Percentiles rank a stretch among this genome's conserved stretches.
phyloP scores from a whole-genome alignment of 1,140 invertebrate species.

The Achroia grisella region DNA sequence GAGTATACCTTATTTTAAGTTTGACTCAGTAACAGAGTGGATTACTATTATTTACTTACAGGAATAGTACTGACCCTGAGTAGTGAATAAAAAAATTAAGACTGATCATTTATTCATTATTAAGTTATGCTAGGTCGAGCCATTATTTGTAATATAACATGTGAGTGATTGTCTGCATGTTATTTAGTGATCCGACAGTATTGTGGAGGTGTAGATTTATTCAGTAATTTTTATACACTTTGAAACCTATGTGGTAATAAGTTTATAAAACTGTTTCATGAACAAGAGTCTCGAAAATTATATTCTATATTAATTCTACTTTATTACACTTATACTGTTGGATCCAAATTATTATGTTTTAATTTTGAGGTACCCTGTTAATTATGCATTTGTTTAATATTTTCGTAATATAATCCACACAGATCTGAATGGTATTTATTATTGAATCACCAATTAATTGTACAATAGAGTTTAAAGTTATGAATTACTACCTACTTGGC shows the following conservation, averaged over 20 bases:
- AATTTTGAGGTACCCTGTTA: background rate
- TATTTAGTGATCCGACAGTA: conserved; percentile 18
- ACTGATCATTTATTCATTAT: conserved; percentile 71
- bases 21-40: conserved; percentile 66
- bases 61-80: conserved; percentile 38
- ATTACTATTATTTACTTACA: conserved; percentile 26
- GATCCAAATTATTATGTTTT: background rate
- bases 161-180: conserved; percentile 38
- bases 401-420: too few relatives aligned
- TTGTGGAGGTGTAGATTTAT: conserved; percentile 32
- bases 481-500: too few relatives aligned
- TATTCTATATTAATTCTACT: too few relatives aligned
- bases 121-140: conserved; percentile 67
- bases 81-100: conserved; percentile 52
- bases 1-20: conserved; percentile 42
- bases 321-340: background rate
- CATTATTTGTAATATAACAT: conserved; percentile 50
- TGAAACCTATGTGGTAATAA: too few relatives aligned
- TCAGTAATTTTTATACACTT: too few relatives aligned
- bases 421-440: too few relatives aligned
- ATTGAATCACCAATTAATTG: too few relatives aligned
- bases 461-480: too few relatives aligned
- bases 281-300: too few relatives aligned
- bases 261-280: too few relatives aligned
- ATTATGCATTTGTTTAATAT: background rate